Percentiles rank a stretch among this genome's conserved stretches.
phyloP scores from a whole-genome alignment of 2,113 vertebrate genomes.

The Antigone vipio region DNA sequence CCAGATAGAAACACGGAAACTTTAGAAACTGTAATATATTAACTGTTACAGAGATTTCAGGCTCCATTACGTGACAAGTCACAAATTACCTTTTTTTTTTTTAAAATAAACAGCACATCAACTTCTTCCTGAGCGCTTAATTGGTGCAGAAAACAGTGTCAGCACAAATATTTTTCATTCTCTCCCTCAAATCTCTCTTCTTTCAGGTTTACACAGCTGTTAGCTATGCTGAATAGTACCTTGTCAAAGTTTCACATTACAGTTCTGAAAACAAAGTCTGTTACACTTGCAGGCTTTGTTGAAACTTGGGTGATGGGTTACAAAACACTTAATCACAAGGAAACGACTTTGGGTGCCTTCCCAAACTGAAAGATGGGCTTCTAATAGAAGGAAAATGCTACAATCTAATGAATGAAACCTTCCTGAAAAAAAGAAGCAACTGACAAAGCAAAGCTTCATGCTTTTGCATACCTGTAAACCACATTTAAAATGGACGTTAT shows the following conservation, averaged over 20 bases:
- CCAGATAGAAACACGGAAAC: not conserved
- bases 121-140: not conserved
- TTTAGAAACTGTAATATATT: not conserved
- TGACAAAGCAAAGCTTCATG: not conserved
- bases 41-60: not conserved
- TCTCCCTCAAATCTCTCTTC: not conserved
- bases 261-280: not conserved
- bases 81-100: not conserved
- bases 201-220: not conserved
- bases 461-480: fast-evolving
- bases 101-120: not conserved
- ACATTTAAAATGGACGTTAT: not conserved
- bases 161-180: not conserved
- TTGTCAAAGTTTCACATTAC: not conserved
- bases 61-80: not conserved
- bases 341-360: not conserved
- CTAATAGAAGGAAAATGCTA: not conserved
- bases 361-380: not conserved
- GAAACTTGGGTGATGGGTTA: not conserved
- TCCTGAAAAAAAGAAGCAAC: not conserved
- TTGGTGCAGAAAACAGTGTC: not conserved
- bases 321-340: not conserved
- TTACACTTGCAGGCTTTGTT: not conserved
- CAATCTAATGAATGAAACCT: not conserved
- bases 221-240: not conserved